Base-by-base conservation (phyloP, 1,140 invertebrate species). In the Leptopilina boulardi region DNA sequence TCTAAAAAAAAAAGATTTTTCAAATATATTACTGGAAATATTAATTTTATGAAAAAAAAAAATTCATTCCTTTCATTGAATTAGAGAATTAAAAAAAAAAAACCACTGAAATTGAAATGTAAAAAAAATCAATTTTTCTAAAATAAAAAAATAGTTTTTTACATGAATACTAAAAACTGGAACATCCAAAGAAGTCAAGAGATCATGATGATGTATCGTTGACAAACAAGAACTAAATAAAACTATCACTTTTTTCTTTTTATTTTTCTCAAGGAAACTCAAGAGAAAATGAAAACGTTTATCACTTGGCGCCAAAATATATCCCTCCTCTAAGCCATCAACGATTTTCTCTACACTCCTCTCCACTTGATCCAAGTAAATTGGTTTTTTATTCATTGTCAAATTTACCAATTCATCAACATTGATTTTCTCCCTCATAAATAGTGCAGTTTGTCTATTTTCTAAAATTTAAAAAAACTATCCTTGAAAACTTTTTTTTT, bases 181-280 rank as follows among this genome's bases (percentile, higher is more conserved):
- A 47, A 99, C 88, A 92, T 99, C 99, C 74, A 99, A 99, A 86
- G 99, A 99, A 92, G 99, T 99, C 34, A 99, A 93, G 1, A 99
- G 92, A 89, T 99, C 99, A 88, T 98, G 94, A 89, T 99, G 97
- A 90, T 95, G 99, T 91, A 99, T 99, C 2, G 99, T 99, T 72
- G 98, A 97, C 94, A 99, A 96, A 90, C 99, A 99, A 0, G 98
- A 99, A 79, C 97, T 99, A 86, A 99, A 97, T 91, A 99, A 99
- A 0, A 99, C 98, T 98, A 99, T 99, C 0, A 99, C 94, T 92
- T 99, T 99, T 92, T 98, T 99, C 90, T 97, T 97, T 21, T 95
- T 93, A 88, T 99, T 99, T 90, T 98, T 99, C 90, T 99, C 99
- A 3, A 99, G 91, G 90, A 99, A 99, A 80, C 98, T 99, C 86